Conservation (phyloP, 2,888 invertebrate species). For the Aphrophora alni region DNA sequence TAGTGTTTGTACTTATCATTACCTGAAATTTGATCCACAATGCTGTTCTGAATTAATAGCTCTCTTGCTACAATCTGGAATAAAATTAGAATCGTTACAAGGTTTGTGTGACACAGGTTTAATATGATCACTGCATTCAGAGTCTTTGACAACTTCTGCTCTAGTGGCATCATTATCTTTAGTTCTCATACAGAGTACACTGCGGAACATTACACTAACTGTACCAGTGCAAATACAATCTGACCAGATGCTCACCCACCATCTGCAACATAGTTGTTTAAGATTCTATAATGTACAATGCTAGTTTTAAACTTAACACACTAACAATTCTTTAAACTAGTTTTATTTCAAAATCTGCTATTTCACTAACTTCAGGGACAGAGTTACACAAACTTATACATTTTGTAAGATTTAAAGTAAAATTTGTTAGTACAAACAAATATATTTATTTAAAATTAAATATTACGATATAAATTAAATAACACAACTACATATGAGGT, state of each 20-base stretch:
- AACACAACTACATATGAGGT: too few species aligned
- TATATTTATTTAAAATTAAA: too few species aligned
- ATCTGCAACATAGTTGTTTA: too few species aligned
- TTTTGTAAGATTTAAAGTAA: too few species aligned
- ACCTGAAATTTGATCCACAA: not conserved
- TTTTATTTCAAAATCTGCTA: too few species aligned
- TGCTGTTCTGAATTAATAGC: not conserved
- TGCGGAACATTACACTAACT: conserved; percentile 39
- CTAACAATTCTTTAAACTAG: too few species aligned
- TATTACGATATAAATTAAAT: too few species aligned
- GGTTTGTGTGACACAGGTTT: conserved; percentile 42
- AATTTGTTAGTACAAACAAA: too few species aligned
- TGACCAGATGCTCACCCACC: conserved; percentile 46
- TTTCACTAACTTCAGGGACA: too few species aligned
- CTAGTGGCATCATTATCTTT: conserved; percentile 26
- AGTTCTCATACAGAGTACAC: conserved; percentile 40
- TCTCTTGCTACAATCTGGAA: not conserved
- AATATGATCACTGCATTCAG: conserved; percentile 34
- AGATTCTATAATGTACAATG: too few species aligned
- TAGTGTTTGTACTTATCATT: not conserved
- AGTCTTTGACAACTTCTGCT: conserved; percentile 38
- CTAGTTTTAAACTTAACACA: too few species aligned
- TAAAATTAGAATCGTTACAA: conserved; percentile 27
- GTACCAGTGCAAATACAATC: conserved; percentile 40
- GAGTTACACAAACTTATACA: too few species aligned